A percentile compares a stretch with the other conserved stretches of the same genome.
Conservation (phyloP, 2,113 vertebrate species). For the Forbesichthys agassizii region DNA sequence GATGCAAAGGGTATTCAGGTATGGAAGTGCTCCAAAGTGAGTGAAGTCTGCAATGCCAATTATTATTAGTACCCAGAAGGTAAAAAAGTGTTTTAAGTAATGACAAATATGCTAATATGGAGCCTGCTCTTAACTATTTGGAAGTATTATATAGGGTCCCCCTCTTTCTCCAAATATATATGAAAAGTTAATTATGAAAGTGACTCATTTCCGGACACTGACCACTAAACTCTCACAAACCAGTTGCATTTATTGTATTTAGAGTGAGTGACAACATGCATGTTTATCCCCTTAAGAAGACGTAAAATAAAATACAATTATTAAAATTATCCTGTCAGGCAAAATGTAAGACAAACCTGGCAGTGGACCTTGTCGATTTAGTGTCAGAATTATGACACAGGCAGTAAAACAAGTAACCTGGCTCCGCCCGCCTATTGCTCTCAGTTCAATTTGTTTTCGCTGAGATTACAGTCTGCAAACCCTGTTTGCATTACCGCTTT, state of each 20-base stretch:
- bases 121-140: no score
- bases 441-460: no score
- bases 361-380: no score
- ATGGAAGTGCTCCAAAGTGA: no score
- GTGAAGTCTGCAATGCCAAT: constrained; percentile 15
- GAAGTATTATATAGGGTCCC: background rate
- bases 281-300: constrained; percentile 23
- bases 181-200: constrained; percentile 63
- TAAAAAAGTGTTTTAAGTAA: constrained; percentile 7
- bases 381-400: background rate
- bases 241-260: constrained; percentile 30
- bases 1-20: no score
- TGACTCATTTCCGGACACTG: constrained; percentile 49
- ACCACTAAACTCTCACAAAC: constrained; percentile 23
- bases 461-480: no score
- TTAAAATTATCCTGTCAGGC: no score
- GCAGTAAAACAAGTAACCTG: no score
- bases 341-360: no score
- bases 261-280: constrained; percentile 53
- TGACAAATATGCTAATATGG: constrained; percentile 13
- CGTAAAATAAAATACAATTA: background rate
- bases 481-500: no score
- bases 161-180: constrained; percentile 15
- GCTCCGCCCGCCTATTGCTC: no score
- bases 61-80: constrained; percentile 11